Evolutionary conservation across 2,888 invertebrate genomes (phyloP), one percentile per base, ranked within the genome.

Genomic region (Drosophila emarginata): DNA sequence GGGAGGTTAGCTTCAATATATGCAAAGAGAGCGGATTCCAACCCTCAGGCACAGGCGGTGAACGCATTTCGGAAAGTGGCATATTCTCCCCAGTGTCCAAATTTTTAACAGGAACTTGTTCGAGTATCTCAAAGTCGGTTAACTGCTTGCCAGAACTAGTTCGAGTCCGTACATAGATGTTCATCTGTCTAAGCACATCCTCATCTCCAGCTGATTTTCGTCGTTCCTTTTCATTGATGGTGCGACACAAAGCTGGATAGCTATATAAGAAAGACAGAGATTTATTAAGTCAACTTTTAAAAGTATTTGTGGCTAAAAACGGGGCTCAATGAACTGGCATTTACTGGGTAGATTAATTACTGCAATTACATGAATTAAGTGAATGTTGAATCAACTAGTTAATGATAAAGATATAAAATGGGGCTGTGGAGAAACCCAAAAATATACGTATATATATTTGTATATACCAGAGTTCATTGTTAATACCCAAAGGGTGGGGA

Each of bases 1-100:
- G 92, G 0, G 97, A 97, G 0, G 97, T 97, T 65, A 97, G 93
- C 69, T 97, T 93, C 95, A 98, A 97, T 90, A 99, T 98, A 92
- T 99, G 98, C 77, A 98, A 93, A 18, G 97, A 97, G 67, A 99
- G 93, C 3, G 98, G 99, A 93, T 99, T 98, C 92, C 97, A 97
- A 91, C 98, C 98, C 90, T 98, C 98, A 51, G 92, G 92, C 73
- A 91, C 91, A 62, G 92, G 92, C 66, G 92, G 92, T 72, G 92
- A 90, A 77, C 91, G 90, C 1, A 98, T 98, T 85, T 96, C 96
- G 90, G 97, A 98, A 68, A 99, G 93, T n/a, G 98, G 98, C 81
- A 98, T 96, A 79, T 96, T 94, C 92, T 98, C 98, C 2, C 98
- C 94, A 6, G 96, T 96, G 90, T 96, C 96, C 67, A 96, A 92